Conservation (phyloP, 53 echinoderm and acorn worm genomes). For the Echinometra lucunter region DNA sequence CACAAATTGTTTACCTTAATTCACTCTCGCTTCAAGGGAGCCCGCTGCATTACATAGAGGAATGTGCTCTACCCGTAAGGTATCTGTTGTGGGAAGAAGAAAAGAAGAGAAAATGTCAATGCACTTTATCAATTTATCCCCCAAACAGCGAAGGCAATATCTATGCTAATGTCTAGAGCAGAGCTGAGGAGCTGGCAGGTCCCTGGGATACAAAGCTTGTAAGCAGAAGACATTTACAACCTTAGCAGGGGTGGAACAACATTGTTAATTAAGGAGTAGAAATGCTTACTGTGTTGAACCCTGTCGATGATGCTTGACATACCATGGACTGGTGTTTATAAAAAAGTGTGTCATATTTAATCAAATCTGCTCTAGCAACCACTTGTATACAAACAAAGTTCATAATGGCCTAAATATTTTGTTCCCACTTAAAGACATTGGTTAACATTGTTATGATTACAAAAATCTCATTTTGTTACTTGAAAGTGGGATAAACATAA, state of each 20-base stretch:
- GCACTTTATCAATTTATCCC: conserved; percentile 49
- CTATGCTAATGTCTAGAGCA: background rate
- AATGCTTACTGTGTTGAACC: background rate
- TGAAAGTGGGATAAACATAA: too few relatives aligned
- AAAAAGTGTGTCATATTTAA: background rate
- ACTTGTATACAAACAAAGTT: background rate
- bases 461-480: too few relatives aligned
- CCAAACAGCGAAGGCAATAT: background rate
- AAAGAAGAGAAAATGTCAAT: conserved; percentile 28
- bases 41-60: background rate
- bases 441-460: too few relatives aligned
- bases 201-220: background rate
- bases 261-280: background rate
- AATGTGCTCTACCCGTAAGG: conserved; percentile 3
- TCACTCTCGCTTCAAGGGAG: background rate
- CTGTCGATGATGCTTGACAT: background rate
- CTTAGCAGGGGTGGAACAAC: background rate
- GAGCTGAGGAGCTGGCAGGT: background rate
- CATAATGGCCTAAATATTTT: background rate
- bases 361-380: background rate
- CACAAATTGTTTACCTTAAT: conserved; percentile 27
- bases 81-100: background rate
- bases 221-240: background rate
- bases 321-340: background rate
- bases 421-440: background rate